Percentiles rank a stretch among this genome's conserved stretches.
Conservation (phyloP, 2,797 vertebrate genomes). For the Tinamus major region DNA sequence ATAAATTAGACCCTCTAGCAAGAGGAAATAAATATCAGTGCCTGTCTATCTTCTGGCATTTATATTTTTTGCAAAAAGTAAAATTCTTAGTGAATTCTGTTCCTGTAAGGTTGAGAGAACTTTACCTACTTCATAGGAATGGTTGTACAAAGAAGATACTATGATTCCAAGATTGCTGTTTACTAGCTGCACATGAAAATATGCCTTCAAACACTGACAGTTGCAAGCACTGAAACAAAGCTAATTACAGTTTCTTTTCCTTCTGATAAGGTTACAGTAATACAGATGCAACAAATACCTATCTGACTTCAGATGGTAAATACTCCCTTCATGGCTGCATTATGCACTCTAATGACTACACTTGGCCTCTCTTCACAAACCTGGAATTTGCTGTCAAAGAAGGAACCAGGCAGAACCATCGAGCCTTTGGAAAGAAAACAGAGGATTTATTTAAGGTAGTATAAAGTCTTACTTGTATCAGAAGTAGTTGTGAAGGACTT, state of each 20-base stretch:
- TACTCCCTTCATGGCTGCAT: conserved; percentile 85
- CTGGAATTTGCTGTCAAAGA: conserved; percentile 85
- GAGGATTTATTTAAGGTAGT: conserved; percentile 81
- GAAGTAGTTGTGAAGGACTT: neutral
- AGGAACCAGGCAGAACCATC: conserved; percentile 80
- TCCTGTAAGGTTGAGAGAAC: neutral
- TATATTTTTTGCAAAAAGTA: neutral
- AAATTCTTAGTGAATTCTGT: neutral
- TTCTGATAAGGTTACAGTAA: conserved; percentile 83
- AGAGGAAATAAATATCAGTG: neutral
- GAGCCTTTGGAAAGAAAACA: conserved; percentile 70
- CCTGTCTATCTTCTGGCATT: neutral
- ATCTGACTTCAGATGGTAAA: conserved; percentile 81
- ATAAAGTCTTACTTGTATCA: neutral
- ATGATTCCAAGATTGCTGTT: neutral
- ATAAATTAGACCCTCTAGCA: neutral
- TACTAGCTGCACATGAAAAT: neutral
- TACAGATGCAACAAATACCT: conserved; percentile 76
- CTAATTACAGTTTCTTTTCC: neutral
- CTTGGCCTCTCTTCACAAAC: conserved; percentile 86
- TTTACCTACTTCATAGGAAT: neutral
- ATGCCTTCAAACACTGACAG: neutral
- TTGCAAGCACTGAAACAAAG: neutral
- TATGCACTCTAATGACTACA: conserved; percentile 76
- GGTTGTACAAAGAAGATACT: neutral